Evolutionary conservation across 2,888 invertebrate species (phyloP), one percentile per base, ranked within the genome.

Genomic region (Cybosia mesomella): DNA sequence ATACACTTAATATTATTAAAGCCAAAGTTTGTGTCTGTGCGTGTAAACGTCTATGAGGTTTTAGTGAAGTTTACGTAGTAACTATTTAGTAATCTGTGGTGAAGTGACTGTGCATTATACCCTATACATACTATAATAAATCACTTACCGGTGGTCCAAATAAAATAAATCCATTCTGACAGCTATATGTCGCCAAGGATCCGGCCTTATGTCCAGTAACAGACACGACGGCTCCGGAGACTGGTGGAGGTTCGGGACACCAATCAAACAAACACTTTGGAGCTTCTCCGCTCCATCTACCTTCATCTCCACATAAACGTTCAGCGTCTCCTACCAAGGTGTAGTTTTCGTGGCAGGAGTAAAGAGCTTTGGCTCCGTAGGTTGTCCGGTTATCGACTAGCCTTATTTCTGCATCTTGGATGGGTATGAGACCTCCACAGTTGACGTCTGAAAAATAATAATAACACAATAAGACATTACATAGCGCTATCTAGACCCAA

Each of bases 201-300:
- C 98, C 98, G 4, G 97, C 97, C 72, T 97, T 96, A 77, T 96
- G 97, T 2, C 98, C 98, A 0, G 96, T 96, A 10, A 96, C 96
- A 0, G 95, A 90, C 0, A 98, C 97, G 0, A 96, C 91, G 1
- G 98, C 98, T 0, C 98, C 98, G 10, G 96, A 95, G 2, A 98
- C 97, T 43, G 96, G 95, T 0, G 97, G 97, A 0, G 98, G 98
- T 74, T 97, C 97, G 0, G 98, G 97, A 87, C 98, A 98, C 98
- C 98, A 97, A 91, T 98, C 97, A 86, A 97, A 98, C 61, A 98
- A 92, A 88, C 98, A 98, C 82, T 97, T 96, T 0, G 98, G 98
- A 10, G 97, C 95, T 67, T 96, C 96, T 0, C 97, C 97, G 58
- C 96, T 96, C 98, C 98, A 98, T 62, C 95, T 90, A 0, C 97